Evolutionary conservation across 2,113 vertebrate genomes (phyloP).

Genomic region (Otocyon megalotis): DNA sequence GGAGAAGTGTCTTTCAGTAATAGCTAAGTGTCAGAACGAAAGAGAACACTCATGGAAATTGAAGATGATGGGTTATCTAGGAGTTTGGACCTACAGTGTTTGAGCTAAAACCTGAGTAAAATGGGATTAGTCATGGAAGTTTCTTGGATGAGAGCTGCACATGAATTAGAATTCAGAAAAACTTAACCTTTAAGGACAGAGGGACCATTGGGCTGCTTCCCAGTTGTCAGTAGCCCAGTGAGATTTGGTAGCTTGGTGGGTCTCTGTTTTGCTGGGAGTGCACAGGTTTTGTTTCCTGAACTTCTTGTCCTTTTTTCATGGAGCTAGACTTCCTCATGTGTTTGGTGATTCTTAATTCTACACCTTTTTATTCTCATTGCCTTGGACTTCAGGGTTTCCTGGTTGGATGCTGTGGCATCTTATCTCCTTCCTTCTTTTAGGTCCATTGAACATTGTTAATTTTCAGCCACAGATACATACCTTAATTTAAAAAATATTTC

Average conservation of each 20-base stretch:
- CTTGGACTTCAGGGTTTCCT: background rate
- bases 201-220: background rate
- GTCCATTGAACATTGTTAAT: background rate
- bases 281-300: background rate
- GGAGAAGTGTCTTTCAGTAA: conserved; percentile 19
- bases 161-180: background rate
- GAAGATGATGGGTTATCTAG: background rate
- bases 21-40: conserved; percentile 11
- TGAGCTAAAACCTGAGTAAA: background rate
- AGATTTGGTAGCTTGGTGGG: background rate
- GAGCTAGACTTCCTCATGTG: background rate
- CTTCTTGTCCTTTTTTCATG: conserved; percentile 25
- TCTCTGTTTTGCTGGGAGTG: background rate
- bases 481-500: conserved; percentile 3
- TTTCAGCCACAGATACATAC: background rate
- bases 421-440: background rate
- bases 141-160: background rate
- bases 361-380: background rate
- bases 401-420: background rate
- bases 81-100: background rate
- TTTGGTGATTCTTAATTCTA: conserved; percentile 18
- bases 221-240: background rate
- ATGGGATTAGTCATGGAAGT: background rate
- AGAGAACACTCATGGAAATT: conserved; percentile 33
- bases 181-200: background rate